phyloP scores from a whole-genome alignment of 1,140 invertebrate species.

The Aphelinus atriplicis region DNA sequence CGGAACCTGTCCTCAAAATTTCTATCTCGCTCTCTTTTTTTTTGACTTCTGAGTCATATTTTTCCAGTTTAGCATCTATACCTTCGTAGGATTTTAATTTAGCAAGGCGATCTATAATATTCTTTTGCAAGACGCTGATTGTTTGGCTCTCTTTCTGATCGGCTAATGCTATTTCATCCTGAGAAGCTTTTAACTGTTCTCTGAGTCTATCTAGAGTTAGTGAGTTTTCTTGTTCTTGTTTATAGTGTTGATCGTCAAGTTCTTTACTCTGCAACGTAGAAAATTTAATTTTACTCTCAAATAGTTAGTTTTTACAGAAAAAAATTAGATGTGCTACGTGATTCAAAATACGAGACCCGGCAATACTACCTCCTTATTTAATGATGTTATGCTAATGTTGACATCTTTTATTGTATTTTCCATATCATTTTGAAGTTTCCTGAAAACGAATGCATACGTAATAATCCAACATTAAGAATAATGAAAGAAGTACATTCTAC shows the following conservation, averaged over 20 bases:
- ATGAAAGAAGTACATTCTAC: background rate
- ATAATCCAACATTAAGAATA: background rate
- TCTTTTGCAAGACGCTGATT: constrained; percentile 18
- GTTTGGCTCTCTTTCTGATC: constrained; percentile 25
- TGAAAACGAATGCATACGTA: constrained; percentile 1
- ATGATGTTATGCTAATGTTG: constrained; percentile 1
- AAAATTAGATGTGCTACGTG: background rate
- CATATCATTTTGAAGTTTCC: constrained; percentile 3
- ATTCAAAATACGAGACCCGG: too few relatives aligned
- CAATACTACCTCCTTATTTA: constrained; percentile 25
- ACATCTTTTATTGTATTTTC: constrained; percentile 8
- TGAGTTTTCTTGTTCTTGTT: constrained; percentile 20
- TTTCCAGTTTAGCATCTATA: background rate
- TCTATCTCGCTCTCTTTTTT: constrained; percentile 15
- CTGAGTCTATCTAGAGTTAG: constrained; percentile 14
- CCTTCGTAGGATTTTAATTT: constrained; percentile 21
- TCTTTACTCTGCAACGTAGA: constrained; percentile 16
- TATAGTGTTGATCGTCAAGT: background rate
- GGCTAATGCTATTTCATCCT: constrained; percentile 17
- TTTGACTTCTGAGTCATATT: constrained; percentile 19
- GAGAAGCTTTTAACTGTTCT: constrained; percentile 10
- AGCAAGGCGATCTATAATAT: constrained; percentile 9
- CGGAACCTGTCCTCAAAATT: background rate
- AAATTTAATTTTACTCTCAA: background rate
- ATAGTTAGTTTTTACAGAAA: background rate